phyloP scores from a whole-genome alignment of 2,797 vertebrate species.

The Xerus rutilus region DNA sequence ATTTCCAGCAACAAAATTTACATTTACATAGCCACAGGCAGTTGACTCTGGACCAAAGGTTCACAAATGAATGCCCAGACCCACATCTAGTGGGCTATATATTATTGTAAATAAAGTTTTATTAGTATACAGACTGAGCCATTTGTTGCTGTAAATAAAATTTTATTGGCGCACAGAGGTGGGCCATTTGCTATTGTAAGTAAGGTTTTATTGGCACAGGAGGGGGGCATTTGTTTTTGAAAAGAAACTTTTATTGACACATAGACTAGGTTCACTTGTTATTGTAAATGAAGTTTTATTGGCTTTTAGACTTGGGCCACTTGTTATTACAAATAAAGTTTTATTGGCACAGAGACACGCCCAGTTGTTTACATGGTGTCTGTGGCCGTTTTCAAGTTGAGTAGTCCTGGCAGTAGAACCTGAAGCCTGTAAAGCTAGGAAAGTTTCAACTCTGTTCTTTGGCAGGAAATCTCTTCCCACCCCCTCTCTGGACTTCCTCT shows the following conservation, averaged over 20 bases:
- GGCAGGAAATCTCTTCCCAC: not conserved
- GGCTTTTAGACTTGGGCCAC: too few relatives aligned
- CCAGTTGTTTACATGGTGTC: not conserved
- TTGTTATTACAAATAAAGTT: too few relatives aligned
- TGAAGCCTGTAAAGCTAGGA: not conserved
- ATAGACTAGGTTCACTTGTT: too few relatives aligned
- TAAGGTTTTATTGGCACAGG: not conserved
- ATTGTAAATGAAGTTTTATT: not conserved
- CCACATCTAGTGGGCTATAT: not conserved
- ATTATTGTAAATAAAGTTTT: not conserved
- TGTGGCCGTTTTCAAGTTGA: not conserved
- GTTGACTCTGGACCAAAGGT: not conserved
- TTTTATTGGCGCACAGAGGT: not conserved
- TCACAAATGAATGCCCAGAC: not conserved
- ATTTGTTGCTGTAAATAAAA: not conserved
- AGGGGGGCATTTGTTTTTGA: too few relatives aligned
- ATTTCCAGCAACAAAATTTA: not conserved
- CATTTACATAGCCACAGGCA: not conserved
- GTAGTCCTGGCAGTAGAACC: not conserved
- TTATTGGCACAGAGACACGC: not conserved
- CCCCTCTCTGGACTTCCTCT: too few relatives aligned
- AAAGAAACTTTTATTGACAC: too few relatives aligned
- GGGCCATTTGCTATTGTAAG: not conserved
- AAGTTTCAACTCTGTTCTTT: not conserved
- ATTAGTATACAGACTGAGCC: not conserved